Evolutionary conservation across 2,888 invertebrate genomes (phyloP).

Genomic region (Neelides folsomi): DNA sequence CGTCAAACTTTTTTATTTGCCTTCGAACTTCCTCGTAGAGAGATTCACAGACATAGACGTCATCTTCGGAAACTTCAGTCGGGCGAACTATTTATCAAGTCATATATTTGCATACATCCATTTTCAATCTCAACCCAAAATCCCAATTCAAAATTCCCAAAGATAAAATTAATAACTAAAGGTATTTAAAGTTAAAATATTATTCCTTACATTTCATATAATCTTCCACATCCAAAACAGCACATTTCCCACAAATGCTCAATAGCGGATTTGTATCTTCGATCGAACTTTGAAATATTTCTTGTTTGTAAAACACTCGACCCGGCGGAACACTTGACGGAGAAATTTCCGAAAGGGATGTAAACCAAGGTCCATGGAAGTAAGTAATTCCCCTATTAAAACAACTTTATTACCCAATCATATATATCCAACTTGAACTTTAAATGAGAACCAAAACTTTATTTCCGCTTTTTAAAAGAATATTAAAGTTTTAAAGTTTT

Average conservation of each 20-base stretch:
- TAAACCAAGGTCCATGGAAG: slow-evolving; percentile 87
- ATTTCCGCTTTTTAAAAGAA: neutral
- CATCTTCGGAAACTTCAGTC: slow-evolving; percentile 83
- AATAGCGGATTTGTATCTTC: slow-evolving; percentile 84
- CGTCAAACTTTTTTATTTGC: slow-evolving; percentile 58
- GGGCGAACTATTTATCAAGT: slow-evolving; percentile 53
- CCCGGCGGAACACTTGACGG: slow-evolving; percentile 49
- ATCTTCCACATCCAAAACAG: slow-evolving; percentile 77
- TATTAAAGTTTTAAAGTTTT: slow-evolving; percentile 1
- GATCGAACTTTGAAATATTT: slow-evolving; percentile 76
- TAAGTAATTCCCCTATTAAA: slow-evolving; percentile 66
- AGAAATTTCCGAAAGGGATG: slow-evolving; percentile 74
- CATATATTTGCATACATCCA: slow-evolving; percentile 5
- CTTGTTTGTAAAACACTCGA: slow-evolving; percentile 79
- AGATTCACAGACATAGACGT: slow-evolving; percentile 84
- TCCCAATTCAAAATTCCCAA: neutral
- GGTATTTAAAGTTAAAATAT: slow-evolving; percentile 1
- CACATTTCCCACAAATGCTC: slow-evolving; percentile 80
- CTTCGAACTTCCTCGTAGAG: slow-evolving; percentile 78
- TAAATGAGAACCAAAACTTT: neutral
- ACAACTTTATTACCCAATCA: slow-evolving; percentile 6
- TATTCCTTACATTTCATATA: slow-evolving; percentile 63
- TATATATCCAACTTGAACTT: slow-evolving; percentile 2
- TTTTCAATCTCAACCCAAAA: slow-evolving; percentile 7
- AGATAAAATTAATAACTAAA: slow-evolving; percentile 1